phyloP scores from a whole-genome alignment of 2,888 invertebrate species.

The Uloborus plumipes region DNA sequence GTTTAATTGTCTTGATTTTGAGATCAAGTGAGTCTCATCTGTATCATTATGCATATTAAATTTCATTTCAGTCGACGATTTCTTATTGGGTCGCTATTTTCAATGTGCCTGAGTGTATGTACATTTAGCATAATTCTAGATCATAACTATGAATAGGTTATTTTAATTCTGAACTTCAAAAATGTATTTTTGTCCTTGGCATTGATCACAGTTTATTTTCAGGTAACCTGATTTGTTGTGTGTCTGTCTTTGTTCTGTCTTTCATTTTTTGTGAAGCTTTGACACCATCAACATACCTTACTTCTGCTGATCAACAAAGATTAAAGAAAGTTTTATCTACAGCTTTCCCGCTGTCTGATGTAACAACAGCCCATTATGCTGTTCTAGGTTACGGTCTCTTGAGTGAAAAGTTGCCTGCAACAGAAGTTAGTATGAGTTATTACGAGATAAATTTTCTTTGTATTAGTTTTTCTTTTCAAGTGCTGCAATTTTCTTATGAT shows the following conservation, averaged over 20 bases:
- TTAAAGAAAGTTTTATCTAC: constrained; percentile 71
- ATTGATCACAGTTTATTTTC: not conserved
- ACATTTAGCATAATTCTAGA: not conserved
- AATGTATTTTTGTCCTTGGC: not conserved
- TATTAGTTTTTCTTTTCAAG: too few species aligned
- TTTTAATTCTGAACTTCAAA: not conserved
- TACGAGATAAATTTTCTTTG: too few species aligned
- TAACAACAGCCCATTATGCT: constrained; percentile 79
- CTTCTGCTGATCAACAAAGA: constrained; percentile 70
- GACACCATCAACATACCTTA: constrained; percentile 67
- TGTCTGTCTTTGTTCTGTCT: not conserved
- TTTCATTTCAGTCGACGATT: too few species aligned
- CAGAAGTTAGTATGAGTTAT: constrained; percentile 68
- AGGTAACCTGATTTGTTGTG: not conserved
- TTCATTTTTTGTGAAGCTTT: constrained; percentile 16
- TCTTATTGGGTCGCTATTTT: too few species aligned
- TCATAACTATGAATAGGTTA: not conserved
- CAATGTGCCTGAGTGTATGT: not conserved
- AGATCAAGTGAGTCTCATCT: too few species aligned
- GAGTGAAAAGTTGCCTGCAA: constrained; percentile 76
- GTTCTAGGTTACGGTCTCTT: constrained; percentile 80
- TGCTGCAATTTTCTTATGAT: too few species aligned
- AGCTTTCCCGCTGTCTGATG: constrained; percentile 70
- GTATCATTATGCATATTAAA: too few species aligned
- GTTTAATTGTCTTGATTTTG: too few species aligned